phyloP scores from a whole-genome alignment of 92 coral and sea anemone genomes.

The Umimayanthus kanabou region DNA sequence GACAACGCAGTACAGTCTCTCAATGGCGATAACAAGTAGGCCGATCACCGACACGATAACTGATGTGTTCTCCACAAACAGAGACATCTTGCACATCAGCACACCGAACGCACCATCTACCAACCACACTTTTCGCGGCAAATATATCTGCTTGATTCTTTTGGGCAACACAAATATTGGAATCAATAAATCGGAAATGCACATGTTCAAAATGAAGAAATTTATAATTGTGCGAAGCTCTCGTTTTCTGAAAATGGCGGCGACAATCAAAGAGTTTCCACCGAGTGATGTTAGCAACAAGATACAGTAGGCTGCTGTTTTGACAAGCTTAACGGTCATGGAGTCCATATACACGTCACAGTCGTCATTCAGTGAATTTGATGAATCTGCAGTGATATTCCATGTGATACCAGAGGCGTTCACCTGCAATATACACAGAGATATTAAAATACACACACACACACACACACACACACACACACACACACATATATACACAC shows the following conservation, averaged over 20 bases:
- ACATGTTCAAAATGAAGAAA: constrained; percentile 26
- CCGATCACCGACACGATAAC: constrained; percentile 28
- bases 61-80: constrained; percentile 30
- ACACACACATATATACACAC: too few species aligned
- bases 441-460: neutral
- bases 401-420: neutral
- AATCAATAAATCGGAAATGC: constrained; percentile 25
- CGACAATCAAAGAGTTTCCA: constrained; percentile 18
- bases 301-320: constrained; percentile 1
- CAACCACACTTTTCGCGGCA: constrained; percentile 22
- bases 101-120: constrained; percentile 1
- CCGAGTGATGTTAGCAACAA: neutral
- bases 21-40: neutral
- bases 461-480: too few species aligned
- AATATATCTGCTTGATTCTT: constrained; percentile 21
- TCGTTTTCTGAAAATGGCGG: neutral
- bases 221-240: constrained; percentile 17
- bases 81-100: neutral
- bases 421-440: neutral
- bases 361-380: neutral
- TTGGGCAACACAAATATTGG: constrained; percentile 39
- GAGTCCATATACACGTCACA: constrained; percentile 18
- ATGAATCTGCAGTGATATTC: neutral
- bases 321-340: neutral
- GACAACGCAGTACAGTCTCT: constrained; percentile 29